Base-by-base conservation (phyloP, 1,140 invertebrate genomes). In the Panulirus ornatus region DNA sequence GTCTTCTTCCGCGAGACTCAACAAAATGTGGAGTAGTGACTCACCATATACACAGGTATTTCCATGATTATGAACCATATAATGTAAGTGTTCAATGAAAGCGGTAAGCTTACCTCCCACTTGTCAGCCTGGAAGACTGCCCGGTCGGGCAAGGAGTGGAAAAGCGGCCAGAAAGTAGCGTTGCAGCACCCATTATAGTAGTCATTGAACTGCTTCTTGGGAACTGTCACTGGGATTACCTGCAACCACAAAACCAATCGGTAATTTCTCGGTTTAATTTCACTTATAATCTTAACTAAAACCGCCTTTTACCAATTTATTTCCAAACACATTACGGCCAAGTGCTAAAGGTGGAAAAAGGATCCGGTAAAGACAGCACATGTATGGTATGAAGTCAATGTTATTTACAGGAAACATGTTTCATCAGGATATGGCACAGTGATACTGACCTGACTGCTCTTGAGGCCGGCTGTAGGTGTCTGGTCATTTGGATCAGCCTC, bases 181-280 rank as follows among this genome's bases (percentile, higher is more conserved):
- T 98, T 98, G 93, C 97, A 98, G 93, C 97, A 98, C 0, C 97
- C 97, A 94, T 98, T 98, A 94, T 98, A 98, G 93, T 97, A 98
- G 38, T 96, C 96, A 92, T 97, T 96, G 92, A 98, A 98, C 84
- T 96, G 94, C 76, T 95, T 95, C 2, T 96, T 95, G 44, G 97
- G 96, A 0, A 97, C 95, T 92, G 96, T 95, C 2, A 98, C 97
- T 1, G 97, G 96, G 0, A 98, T 96, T 51, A 97, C 96, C 96
- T 97, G 94, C 30, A 86, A 51, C 44, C 11, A 51, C 34, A 85
- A 42, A 75, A 40, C 71, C 16, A 70, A n/a, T 22, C 66, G 14
- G 27, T 70, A 70, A 70, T 66, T 6, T 34, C 3, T 34, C n/a
- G n/a, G n/a, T n/a, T n/a, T n/a, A n/a, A n/a, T n/a, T n/a, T n/a